These are phyloP conservation scores for Drosophila ogumai DNA, from an alignment of 1,140 invertebrate species.

Conservation along the genomic window DNA sequence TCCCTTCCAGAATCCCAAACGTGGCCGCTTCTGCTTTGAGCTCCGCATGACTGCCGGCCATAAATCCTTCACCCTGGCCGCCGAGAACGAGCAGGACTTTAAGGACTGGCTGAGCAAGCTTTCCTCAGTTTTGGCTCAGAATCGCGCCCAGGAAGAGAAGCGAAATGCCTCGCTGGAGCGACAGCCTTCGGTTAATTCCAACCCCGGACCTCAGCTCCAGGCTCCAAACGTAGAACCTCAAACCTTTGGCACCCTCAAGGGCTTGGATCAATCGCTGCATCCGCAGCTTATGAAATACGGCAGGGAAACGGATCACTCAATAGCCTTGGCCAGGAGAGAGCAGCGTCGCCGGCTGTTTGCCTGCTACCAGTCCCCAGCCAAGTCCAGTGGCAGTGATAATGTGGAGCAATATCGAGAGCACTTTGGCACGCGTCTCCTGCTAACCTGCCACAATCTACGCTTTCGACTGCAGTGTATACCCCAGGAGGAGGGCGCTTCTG, in stretches of 20 bases:
- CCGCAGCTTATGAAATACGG: constrained; percentile 93
- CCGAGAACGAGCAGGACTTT: constrained; percentile 93
- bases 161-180: constrained; percentile 88
- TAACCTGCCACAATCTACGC: constrained; percentile 92
- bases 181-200: constrained; percentile 87
- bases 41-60: constrained; percentile 92
- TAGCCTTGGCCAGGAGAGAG: constrained; percentile 92
- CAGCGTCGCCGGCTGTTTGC: constrained; percentile 90
- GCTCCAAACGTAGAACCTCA: constrained; percentile 67
- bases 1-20: constrained; percentile 90
- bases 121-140: constrained; percentile 90
- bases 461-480: constrained; percentile 89
- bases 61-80: constrained; percentile 93
- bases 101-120: constrained; percentile 93
- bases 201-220: constrained; percentile 39
- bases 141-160: constrained; percentile 90
- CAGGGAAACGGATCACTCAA: constrained; percentile 94
- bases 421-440: constrained; percentile 93
- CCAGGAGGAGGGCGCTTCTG: constrained; percentile 87
- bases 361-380: constrained; percentile 67
- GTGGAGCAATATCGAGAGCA: constrained; percentile 90
- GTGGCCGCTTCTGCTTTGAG: constrained; percentile 95
- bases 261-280: constrained; percentile 95
- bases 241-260: constrained; percentile 91
- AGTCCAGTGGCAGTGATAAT: constrained; percentile 80